These are phyloP conservation scores for Heliconius hortense DNA, from an alignment of 2,888 invertebrate species.

Conservation along the genomic window DNA sequence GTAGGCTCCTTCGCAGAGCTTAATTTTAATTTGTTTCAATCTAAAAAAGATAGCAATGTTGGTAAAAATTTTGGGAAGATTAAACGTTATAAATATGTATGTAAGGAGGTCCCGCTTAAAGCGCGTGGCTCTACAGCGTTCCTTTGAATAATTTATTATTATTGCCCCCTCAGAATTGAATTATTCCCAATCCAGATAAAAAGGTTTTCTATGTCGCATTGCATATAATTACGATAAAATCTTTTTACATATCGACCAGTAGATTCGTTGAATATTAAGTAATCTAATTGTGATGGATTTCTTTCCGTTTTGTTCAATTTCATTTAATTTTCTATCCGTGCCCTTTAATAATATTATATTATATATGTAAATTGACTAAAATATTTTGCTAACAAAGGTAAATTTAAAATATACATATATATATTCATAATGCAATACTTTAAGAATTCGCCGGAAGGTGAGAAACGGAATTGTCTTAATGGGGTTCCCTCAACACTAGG, in stretches of 20 bases:
- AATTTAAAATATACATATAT: not conserved
- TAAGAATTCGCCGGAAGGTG: no score
- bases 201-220: conserved; percentile 66
- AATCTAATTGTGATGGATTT: conserved; percentile 24
- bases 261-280: conserved; percentile 27
- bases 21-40: not conserved
- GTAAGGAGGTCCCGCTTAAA: conserved; percentile 11
- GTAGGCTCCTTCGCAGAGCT: not conserved
- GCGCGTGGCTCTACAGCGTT: conserved; percentile 31
- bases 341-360: not conserved
- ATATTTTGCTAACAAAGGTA: not conserved
- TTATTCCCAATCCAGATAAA: conserved; percentile 58
- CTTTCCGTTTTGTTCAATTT: not conserved
- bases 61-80: conserved; percentile 10
- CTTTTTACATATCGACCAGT: conserved; percentile 33
- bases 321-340: not conserved
- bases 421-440: no score
- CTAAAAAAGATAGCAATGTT: not conserved
- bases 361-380: not conserved
- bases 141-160: conserved; percentile 61
- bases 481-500: no score
- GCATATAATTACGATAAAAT: conserved; percentile 56
- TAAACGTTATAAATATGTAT: conserved; percentile 25
- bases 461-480: no score
- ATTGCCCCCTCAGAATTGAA: conserved; percentile 51